These are phyloP conservation scores for Emydoidea blandingii DNA, from an alignment of 2,797 vertebrate species.

Conservation along the genomic window DNA sequence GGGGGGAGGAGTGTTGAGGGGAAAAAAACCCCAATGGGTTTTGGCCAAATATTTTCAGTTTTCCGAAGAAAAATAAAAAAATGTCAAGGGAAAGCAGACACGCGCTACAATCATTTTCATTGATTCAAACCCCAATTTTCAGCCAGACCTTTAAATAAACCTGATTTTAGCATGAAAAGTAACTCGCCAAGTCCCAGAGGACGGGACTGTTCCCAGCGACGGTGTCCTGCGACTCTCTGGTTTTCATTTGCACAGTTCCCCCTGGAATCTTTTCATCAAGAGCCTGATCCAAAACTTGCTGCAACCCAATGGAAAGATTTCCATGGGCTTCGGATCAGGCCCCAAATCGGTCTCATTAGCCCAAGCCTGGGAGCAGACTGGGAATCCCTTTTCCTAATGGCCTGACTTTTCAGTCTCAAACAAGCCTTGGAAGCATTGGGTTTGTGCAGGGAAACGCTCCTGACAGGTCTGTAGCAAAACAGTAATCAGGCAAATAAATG, in stretches of 20 bases:
- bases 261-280: neutral
- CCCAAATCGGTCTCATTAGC: neutral
- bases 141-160: neutral
- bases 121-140: neutral
- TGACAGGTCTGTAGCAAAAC: neutral
- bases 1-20: rapidly evolving
- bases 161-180: neutral
- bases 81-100: neutral
- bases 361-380: neutral
- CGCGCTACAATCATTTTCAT: neutral
- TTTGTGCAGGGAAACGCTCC: neutral
- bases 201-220: neutral
- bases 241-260: neutral
- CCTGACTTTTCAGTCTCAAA: neutral
- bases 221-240: neutral
- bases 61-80: neutral
- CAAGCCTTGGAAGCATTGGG: neutral
- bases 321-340: neutral
- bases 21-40: neutral
- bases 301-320: neutral
- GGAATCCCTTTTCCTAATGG: neutral
- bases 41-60: neutral
- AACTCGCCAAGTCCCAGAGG: neutral
- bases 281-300: neutral
- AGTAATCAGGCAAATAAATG: neutral